Conservation (phyloP, 2,113 vertebrate species). For the Microcebus murinus region DNA sequence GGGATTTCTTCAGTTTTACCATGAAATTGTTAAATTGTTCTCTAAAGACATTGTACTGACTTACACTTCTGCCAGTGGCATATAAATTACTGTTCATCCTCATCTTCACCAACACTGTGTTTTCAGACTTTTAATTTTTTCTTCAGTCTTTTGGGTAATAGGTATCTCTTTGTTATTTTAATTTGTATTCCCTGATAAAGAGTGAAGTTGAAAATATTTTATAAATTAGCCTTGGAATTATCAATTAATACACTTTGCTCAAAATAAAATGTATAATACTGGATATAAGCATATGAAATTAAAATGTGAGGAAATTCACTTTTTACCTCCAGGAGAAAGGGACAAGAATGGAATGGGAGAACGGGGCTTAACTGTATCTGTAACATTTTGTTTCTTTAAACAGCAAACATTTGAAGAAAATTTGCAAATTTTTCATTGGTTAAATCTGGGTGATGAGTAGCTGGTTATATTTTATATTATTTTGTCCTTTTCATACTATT, state of each 20-base stretch:
- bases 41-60: background rate
- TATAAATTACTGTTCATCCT: background rate
- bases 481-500: background rate
- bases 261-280: background rate
- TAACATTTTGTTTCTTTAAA: slow-evolving; percentile 5
- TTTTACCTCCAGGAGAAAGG: background rate
- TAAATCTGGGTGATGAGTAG: background rate
- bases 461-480: background rate
- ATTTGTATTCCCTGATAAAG: background rate
- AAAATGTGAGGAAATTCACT: background rate
- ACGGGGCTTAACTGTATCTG: background rate
- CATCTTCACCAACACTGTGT: background rate
- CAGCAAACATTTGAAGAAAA: background rate
- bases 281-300: background rate
- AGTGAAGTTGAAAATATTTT: slow-evolving; percentile 42
- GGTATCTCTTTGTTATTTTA: background rate
- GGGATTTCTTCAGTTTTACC: background rate
- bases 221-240: background rate
- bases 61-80: background rate
- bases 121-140: background rate
- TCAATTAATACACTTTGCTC: background rate
- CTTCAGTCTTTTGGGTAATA: background rate
- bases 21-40: background rate
- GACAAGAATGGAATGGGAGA: background rate
- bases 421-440: background rate